Percentiles rank a stretch among this genome's conserved stretches.
Evolutionary conservation across 2,113 vertebrate genomes (phyloP).

Genomic region (Albula goreensis): DNA sequence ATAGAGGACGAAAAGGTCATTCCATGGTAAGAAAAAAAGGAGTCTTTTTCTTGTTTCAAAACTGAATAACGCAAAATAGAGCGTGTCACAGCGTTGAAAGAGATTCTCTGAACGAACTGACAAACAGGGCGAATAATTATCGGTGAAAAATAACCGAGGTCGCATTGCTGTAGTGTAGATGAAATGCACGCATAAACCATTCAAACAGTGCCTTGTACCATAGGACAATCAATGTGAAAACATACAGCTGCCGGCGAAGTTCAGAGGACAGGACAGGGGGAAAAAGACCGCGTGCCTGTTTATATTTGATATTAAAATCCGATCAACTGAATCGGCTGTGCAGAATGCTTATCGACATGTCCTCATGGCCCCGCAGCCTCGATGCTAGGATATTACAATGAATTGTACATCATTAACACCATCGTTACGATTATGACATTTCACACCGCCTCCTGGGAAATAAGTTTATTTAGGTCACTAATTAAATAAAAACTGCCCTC

Average conservation of each 20-base stretch:
- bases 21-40: neutral
- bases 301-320: constrained; percentile 31
- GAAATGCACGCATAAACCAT: neutral
- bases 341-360: constrained; percentile 78
- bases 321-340: constrained; percentile 46
- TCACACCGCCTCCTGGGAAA: constrained; percentile 51
- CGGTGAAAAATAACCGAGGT: neutral
- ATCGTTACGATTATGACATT: constrained; percentile 71
- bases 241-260: constrained; percentile 7
- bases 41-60: neutral
- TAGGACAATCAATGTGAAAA: constrained; percentile 17
- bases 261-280: constrained; percentile 10
- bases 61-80: neutral
- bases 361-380: constrained; percentile 45
- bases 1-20: neutral
- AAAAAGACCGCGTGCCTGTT: constrained; percentile 9
- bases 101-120: neutral
- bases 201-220: neutral
- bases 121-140: constrained; percentile 4
- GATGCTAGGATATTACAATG: constrained; percentile 75
- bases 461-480: constrained; percentile 71
- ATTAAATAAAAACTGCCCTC: constrained; percentile 82
- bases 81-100: neutral
- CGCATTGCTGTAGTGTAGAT: neutral
- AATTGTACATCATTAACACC: constrained; percentile 61